Base-by-base conservation (phyloP, 1,140 invertebrate species). In the Trichonephila inaurata region DNA sequence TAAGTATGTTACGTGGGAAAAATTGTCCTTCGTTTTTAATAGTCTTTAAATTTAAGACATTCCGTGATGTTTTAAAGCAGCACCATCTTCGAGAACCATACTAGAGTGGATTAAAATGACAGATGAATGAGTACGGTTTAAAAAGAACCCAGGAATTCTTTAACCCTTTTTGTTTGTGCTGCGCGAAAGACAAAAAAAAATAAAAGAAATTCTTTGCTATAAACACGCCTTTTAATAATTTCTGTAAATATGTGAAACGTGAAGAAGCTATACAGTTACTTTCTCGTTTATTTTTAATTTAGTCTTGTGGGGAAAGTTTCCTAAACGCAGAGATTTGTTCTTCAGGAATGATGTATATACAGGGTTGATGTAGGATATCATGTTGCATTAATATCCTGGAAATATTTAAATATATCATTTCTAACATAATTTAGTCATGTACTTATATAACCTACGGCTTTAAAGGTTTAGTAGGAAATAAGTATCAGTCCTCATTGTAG, bases 21-120 rank as follows among this genome's bases (percentile, higher is more conserved):
- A 77, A 77, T 33, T 77, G 72, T 77, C 28, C 28, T 28, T 40
- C 72, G 72, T 77, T 77, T 77, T 77, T 77, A 77, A 77, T 77
- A 77, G 72, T 77, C 72, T 77, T 77, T 77, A 83, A 83, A 83
- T 83, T 83, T 83, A 83, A 83, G 51, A 60, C 82, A 83, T 83
- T 83, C 82, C 82, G 51, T 83, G 44, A 83, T 77, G 82, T 83
- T 51, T 51, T 83, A 83, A 83, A 83, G 82, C 24, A 60, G 44
- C 8, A 8, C 40, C 21, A 19, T 44, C 51, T 58, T 83, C 82
- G 21, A 51, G 33, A 77, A 40, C 72, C 33, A 40, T 33, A 77
- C 72, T 77, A 16, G 18, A 77, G 72, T 40, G 28, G 72, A 77
- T 77, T 77, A 77, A 77, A 83, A 83, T 60, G 82, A 83, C 82